Evolutionary conservation across 2,888 invertebrate genomes (phyloP).

Genomic region (Erynnis tages): DNA sequence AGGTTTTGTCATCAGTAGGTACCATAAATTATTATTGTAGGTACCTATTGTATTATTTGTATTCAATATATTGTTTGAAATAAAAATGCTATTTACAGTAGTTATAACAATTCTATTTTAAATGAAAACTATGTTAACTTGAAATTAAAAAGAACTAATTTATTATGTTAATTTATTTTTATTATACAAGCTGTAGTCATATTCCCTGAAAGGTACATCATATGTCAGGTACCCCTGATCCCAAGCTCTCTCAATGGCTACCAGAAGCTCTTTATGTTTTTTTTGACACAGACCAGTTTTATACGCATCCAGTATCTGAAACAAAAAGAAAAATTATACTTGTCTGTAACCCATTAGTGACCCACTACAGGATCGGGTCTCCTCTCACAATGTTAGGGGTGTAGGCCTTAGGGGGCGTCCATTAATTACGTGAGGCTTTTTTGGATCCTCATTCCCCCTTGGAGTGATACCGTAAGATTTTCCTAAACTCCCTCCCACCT

Average conservation of each 20-base stretch:
- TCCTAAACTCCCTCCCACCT: too few species aligned
- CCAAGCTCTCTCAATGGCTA: slow-evolving; percentile 90
- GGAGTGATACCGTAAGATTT: too few species aligned
- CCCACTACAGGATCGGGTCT: too few species aligned
- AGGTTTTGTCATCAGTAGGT: background rate
- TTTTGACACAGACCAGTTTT: slow-evolving; percentile 92
- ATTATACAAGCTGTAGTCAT: slow-evolving; percentile 90
- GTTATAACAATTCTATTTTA: too few species aligned
- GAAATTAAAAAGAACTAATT: slow-evolving; percentile 1
- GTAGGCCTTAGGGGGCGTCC: too few species aligned
- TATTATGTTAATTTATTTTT: slow-evolving; percentile 38
- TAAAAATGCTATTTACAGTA: background rate
- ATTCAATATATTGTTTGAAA: background rate
- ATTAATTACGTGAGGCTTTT: too few species aligned
- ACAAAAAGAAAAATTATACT: slow-evolving; percentile 10
- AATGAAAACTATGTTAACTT: slow-evolving; percentile 12
- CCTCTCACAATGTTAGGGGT: too few species aligned
- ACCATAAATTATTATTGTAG: background rate
- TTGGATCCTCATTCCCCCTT: too few species aligned
- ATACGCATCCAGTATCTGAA: slow-evolving; percentile 82
- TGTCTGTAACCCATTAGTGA: too few species aligned
- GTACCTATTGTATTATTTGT: background rate
- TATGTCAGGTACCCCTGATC: slow-evolving; percentile 90
- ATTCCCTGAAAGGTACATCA: slow-evolving; percentile 91
- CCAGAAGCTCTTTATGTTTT: slow-evolving; percentile 87